Evolutionary conservation across 2,113 vertebrate species (phyloP).

Genomic region (Cervus canadensis): DNA sequence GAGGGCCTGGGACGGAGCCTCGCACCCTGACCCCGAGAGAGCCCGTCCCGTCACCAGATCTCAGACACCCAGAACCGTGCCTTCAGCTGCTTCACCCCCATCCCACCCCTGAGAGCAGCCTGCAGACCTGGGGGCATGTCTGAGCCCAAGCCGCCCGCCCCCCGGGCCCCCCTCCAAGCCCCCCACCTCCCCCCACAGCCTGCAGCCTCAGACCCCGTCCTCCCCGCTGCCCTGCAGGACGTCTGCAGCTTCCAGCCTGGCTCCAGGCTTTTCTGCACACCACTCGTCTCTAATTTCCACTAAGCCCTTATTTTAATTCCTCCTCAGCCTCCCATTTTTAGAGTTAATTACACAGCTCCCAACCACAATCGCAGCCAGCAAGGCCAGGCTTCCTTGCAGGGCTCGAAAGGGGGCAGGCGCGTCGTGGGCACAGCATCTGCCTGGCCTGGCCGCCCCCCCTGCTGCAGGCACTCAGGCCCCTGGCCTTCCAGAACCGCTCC

Average conservation of each 20-base stretch:
- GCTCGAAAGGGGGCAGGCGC: accelerated
- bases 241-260: not conserved
- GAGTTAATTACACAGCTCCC: conserved; percentile 64
- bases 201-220: not conserved
- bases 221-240: accelerated
- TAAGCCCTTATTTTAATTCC: conserved; percentile 43
- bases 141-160: accelerated
- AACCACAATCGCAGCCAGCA: not conserved
- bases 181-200: too few relatives aligned
- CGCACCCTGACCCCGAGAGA: not conserved
- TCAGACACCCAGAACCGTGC: accelerated
- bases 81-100: not conserved
- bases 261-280: not conserved
- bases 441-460: accelerated
- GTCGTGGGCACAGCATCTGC: not conserved
- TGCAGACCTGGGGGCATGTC: accelerated
- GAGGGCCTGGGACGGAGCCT: not conserved
- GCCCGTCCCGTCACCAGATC: accelerated
- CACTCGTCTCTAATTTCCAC: conserved; percentile 45
- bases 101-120: not conserved
- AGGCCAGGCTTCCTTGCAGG: not conserved
- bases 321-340: conserved; percentile 58
- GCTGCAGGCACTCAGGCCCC: accelerated
- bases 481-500: not conserved
- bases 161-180: too few relatives aligned